Base-by-base conservation (phyloP, 2,888 invertebrate species). In the Anagyrus pseudococci region DNA sequence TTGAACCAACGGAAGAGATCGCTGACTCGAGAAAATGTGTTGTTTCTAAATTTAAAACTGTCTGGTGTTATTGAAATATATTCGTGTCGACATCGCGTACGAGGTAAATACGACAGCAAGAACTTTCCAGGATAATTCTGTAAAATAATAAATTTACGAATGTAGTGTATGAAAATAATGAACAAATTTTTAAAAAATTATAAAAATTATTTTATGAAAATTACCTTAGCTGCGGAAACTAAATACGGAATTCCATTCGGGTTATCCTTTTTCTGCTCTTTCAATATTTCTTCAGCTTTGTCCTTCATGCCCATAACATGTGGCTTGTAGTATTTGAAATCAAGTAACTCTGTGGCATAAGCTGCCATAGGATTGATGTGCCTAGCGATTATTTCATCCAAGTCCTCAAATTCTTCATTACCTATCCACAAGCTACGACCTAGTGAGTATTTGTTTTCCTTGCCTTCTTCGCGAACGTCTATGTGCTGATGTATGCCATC, bases 321-420 rank as follows among this genome's bases (percentile, higher is more conserved):
- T 25, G 90, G 87, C 69, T 89, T 88, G 82, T 91, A 97, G 81
- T 98, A 97, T 76, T 96, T 96, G 82, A 96, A 97, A 43, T 89
- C 87, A 55, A 96, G 83, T 41, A 99, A 84, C 77, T 99, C 99
- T 2, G 96, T 86, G 0, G 94, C 96, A 75, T 91, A 91, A 0
- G 92, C 88, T 0, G 98, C 97, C 97, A 99, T 97, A 0, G 98
- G 99, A 64, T 94, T 96, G 4, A 99, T 91, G 82, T 96, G 89
- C 20, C 64, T 64, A 0, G 98, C 98, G 58, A 99, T 94, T 64
- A 99, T 99, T 89, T 99, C 99, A 81, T 99, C 99, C 33, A 99
- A 84, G 82, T 99, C 99, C 83, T 99, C 99, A 81, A 96, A 99
- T 76, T 97, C 96, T 74, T 97, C 94, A 65, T 87, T 89, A 37